Conservation (phyloP, 2,113 vertebrate species). For the Salvelinus fontinalis region DNA sequence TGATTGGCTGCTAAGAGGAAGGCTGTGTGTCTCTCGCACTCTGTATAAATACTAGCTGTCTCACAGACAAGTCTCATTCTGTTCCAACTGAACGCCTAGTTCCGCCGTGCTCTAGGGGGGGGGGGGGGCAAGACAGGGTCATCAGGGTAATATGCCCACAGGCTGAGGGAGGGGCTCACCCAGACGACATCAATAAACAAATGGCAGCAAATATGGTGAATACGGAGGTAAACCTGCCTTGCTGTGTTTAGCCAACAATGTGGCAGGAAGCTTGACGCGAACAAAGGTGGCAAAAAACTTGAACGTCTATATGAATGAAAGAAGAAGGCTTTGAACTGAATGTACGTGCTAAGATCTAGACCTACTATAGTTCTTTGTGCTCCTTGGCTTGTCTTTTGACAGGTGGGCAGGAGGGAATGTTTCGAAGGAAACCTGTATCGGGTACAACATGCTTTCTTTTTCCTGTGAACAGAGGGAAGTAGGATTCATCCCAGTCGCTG, state of each 20-base stretch:
- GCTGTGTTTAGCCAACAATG: slow-evolving; percentile 28
- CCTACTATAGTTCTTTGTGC: background rate
- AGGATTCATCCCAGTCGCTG: slow-evolving; percentile 23
- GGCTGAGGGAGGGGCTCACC: slow-evolving; percentile 37
- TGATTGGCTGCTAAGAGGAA: background rate
- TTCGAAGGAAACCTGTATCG: background rate
- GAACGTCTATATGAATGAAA: slow-evolving; percentile 5
- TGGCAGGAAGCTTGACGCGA: slow-evolving; percentile 22
- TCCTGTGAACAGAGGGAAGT: slow-evolving; percentile 12
- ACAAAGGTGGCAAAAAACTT: slow-evolving; percentile 31
- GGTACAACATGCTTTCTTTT: slow-evolving; percentile 4
- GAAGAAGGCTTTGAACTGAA: slow-evolving; percentile 1
- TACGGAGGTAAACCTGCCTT: background rate
- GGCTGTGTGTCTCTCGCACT: slow-evolving; percentile 11
- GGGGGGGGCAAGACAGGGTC: slow-evolving; percentile 69
- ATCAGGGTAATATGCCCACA: slow-evolving; percentile 65
- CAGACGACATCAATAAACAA: slow-evolving; percentile 45
- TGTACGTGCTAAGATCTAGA: background rate
- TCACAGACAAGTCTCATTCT: slow-evolving; percentile 60
- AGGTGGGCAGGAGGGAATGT: slow-evolving; percentile 11
- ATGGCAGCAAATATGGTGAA: slow-evolving; percentile 16
- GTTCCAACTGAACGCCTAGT: slow-evolving; percentile 51
- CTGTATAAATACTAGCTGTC: slow-evolving; percentile 42
- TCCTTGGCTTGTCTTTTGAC: slow-evolving; percentile 8
- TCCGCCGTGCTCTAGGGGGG: slow-evolving; percentile 63